Conservation (phyloP, 2,113 vertebrate genomes). For the Embiotoca jacksoni region DNA sequence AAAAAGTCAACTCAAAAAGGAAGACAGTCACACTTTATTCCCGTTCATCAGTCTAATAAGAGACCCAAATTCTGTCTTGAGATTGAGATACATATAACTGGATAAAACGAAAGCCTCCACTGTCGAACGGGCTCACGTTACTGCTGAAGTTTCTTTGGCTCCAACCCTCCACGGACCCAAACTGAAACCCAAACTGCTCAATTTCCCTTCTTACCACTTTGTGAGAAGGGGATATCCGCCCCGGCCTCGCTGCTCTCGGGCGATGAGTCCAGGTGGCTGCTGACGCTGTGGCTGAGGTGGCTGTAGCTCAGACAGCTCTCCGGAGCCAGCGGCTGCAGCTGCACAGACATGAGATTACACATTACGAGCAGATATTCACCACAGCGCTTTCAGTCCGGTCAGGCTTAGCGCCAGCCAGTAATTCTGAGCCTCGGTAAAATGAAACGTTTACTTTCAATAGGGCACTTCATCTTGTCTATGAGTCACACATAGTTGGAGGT, state of each 20-base stretch:
- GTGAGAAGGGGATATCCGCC: conserved; percentile 77
- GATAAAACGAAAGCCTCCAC: too few species aligned
- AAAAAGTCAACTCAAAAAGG: too few species aligned
- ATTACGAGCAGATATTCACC: neutral
- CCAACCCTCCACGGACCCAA: neutral
- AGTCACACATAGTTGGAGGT: conserved; percentile 16
- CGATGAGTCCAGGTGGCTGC: conserved; percentile 86
- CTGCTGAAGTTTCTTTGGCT: neutral
- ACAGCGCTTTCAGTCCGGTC: neutral
- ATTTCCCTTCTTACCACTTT: conserved; percentile 76
- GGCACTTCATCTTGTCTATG: conserved; percentile 7
- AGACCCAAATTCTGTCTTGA: too few species aligned
- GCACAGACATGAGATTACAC: conserved; percentile 7
- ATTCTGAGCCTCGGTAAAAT: too few species aligned
- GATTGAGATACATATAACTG: too few species aligned
- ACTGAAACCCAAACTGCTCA: too few species aligned
- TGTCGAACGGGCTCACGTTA: neutral
- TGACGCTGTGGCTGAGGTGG: conserved; percentile 85
- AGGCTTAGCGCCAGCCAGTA: neutral
- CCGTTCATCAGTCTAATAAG: too few species aligned
- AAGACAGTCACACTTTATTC: too few species aligned
- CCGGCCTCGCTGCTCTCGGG: conserved; percentile 87
- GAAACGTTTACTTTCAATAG: neutral
- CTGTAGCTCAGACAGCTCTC: conserved; percentile 80
- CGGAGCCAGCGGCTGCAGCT: conserved; percentile 76